Base-by-base conservation (phyloP, 2,888 invertebrate species). In the Lamellibrachia columna region DNA sequence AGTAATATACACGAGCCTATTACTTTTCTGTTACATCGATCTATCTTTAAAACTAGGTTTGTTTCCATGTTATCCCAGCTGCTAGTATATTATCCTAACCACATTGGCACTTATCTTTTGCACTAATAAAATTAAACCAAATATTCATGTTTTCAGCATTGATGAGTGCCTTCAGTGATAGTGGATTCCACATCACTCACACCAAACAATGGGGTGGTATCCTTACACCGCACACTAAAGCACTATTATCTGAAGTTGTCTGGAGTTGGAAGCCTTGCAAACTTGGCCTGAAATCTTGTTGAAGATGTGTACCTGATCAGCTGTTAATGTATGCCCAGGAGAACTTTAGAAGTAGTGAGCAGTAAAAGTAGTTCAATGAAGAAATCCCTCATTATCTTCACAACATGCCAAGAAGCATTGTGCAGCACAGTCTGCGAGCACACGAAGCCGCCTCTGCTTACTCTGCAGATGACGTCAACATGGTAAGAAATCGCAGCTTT, bases 121-220 rank as follows among this genome's bases (percentile, higher is more conserved):
- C 53, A 53, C 1, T 75, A 92, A 9, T n/a, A 75, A 15, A 40
- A 60, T 40, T 28, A 92, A 52, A 52, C 15, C 53, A 55, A 55
- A 22, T 91, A 55, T 53, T 58, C 2, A 8, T 92, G 7, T 8
- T 52, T 92, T 91, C 60, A 92, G 92, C 91, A 53, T 91, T 92
- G 92, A 91, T 91, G 91, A 91, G 58, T 58, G 91, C 91, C 2
- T 92, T 75, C 60, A 55, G n/a, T 11, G 53, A 28, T 15, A 91
- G 58, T 52, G 60, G 60, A 28, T 91, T 58, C 91, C 55, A 90
- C n/a, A 58, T 92, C 15, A 22, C 15, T 91, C 40, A 28, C 92
- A 92, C 28, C 92, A 11, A 92, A 91, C 58, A 91, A 91, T 52
- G 92, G 92, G 7, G 60, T 92, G 40, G 92, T 91, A 55, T 58